These are phyloP conservation scores for Cepaea hortensis DNA, from an alignment of 2,888 invertebrate genomes.

Conservation along the genomic window DNA sequence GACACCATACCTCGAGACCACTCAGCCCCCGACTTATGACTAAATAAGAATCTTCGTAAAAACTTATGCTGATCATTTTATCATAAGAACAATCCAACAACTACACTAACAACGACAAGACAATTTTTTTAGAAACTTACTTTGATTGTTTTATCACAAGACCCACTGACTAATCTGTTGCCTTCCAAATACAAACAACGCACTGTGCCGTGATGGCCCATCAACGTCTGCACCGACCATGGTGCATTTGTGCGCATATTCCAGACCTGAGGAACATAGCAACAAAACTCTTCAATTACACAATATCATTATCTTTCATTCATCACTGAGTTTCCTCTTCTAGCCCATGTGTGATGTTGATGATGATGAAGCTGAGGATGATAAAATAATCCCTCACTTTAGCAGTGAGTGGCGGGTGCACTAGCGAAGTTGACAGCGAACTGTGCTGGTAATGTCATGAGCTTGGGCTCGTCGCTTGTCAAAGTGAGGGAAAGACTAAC, in stretches of 20 bases:
- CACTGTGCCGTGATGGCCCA: slow-evolving; percentile 79
- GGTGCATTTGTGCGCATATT: slow-evolving; percentile 78
- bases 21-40: no score
- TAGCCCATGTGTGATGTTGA: background rate
- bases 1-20: no score
- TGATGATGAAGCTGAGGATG: background rate
- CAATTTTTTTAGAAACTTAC: slow-evolving; percentile 53
- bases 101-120: background rate
- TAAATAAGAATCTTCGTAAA: no score
- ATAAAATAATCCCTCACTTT: background rate
- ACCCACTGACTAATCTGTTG: slow-evolving; percentile 77
- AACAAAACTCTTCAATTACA: no score
- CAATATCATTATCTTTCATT: background rate
- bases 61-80: no score
- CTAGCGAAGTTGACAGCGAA: no score
- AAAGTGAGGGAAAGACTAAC: no score
- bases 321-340: background rate
- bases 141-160: slow-evolving; percentile 77
- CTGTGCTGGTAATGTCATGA: no score
- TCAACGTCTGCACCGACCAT: slow-evolving; percentile 78
- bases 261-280: slow-evolving; percentile 75
- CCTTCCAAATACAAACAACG: slow-evolving; percentile 78
- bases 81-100: no score
- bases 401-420: no score
- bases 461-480: no score